phyloP scores from a whole-genome alignment of 2,797 vertebrate species.

The Micromesistius poutassou region DNA sequence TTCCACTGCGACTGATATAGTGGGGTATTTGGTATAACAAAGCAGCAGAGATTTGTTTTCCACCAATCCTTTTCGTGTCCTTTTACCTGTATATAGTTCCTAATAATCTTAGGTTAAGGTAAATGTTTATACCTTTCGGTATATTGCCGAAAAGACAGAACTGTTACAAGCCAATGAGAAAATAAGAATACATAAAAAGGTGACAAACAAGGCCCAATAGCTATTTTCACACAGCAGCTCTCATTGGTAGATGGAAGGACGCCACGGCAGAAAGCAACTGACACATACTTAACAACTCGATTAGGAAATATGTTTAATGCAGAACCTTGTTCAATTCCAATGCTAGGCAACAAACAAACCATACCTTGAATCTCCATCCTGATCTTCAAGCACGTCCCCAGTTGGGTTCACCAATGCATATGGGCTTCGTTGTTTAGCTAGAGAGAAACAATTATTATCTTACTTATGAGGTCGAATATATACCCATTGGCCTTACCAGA shows the following conservation, averaged over 20 bases:
- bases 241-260: too few species aligned
- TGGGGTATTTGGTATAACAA: too few species aligned
- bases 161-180: too few species aligned
- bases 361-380: conserved; percentile 94
- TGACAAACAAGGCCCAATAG: not conserved
- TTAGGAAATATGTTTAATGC: not conserved
- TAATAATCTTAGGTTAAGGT: too few species aligned
- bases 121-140: too few species aligned
- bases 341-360: not conserved
- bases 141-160: too few species aligned
- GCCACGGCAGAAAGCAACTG: not conserved
- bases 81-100: too few species aligned
- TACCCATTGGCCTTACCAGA: too few species aligned
- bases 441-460: conserved; percentile 25
- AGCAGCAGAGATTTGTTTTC: too few species aligned
- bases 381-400: conserved; percentile 84
- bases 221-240: not conserved
- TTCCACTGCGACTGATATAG: too few species aligned
- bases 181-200: too few species aligned
- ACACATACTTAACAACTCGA: not conserved
- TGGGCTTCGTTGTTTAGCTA: conserved; percentile 87
- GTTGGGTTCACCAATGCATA: conserved; percentile 86
- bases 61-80: too few species aligned
- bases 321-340: not conserved
- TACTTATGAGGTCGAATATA: not conserved